Evolutionary conservation across 2,888 invertebrate species (phyloP), one percentile per base, ranked within the genome.

Genomic region (Epinotia brunnichana): DNA sequence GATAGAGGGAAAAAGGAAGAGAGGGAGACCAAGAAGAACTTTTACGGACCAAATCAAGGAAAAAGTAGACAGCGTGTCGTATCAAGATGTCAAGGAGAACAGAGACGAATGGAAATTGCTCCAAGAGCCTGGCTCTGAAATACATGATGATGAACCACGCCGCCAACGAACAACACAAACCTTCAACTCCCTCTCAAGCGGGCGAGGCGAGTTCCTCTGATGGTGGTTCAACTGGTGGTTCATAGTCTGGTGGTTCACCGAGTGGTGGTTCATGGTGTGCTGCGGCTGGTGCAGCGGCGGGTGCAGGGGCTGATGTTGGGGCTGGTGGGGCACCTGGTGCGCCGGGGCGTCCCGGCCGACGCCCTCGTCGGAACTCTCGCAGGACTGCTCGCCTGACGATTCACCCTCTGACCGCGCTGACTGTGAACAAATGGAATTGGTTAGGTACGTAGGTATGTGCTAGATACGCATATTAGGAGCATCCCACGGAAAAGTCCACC

Each of bases 351-450:
- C 90, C n/a, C 92, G 86, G 17, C 91, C 91, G 15, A 92, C 91
- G 0, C 93, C 92, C 77, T 93, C 93, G 82, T 93, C 93, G 0
- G 93, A 92, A 74, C 92, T 91, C 81, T 92, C 92, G 77, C 92
- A 91, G 7, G 92, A 92, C 76, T 93, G 92, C 70, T 93, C 92
- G 10, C 90, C 92, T 13, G 92, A 92, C 29, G 92, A 90, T 75
- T 92, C 92, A 71, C 90, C 92, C 84, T 92, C 92, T 41, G 91
- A 92, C 74, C 92, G 88, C 71, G 90, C 90, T 72, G 93, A 92
- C 92, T 93, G 86, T 11, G 79, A 78, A 81, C 77, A 82, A 76
- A 48, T 2, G 11, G n/a, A 17, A 21, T 7, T 29, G 15, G 5
- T 9, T 29, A 29, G 9, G 9, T 2, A 3, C 29, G 24, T 29